These are phyloP conservation scores for Spinibarbus caldwelli DNA, from an alignment of 2,797 vertebrate genomes.

Conservation along the genomic window DNA sequence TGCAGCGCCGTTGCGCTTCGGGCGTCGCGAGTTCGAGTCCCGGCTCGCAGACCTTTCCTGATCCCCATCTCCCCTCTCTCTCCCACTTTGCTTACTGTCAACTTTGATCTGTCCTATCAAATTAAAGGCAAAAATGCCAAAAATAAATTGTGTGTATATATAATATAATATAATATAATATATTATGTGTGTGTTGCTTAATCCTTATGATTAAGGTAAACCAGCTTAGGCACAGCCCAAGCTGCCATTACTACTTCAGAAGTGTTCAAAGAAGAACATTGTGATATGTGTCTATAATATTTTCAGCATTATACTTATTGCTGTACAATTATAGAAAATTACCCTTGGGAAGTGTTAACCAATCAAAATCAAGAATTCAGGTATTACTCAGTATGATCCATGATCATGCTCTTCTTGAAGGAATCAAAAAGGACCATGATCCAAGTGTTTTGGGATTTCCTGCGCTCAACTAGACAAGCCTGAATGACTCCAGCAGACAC, in stretches of 20 bases:
- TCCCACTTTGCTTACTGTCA: too few species aligned
- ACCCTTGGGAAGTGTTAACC: not conserved
- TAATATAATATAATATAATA: too few species aligned
- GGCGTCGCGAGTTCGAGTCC: too few species aligned
- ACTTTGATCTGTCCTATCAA: too few species aligned
- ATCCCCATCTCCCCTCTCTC: too few species aligned
- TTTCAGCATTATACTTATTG: not conserved
- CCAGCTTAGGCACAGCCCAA: not conserved
- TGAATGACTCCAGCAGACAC: constrained; percentile 7
- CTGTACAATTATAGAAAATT: not conserved
- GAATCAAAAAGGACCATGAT: not conserved
- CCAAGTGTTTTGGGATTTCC: constrained; percentile 20
- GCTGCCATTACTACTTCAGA: not conserved
- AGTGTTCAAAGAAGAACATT: not conserved
- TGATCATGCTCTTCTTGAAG: not conserved
- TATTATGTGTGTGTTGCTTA: too few species aligned
- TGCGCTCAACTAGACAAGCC: constrained; percentile 12
- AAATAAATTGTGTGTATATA: too few species aligned
- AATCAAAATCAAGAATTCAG: not conserved
- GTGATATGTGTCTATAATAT: not conserved
- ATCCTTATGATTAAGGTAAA: not conserved
- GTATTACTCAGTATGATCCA: too few species aligned
- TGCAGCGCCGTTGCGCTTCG: too few species aligned
- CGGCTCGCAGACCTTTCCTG: too few species aligned
- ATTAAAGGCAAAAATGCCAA: too few species aligned